These are phyloP conservation scores for Girardinichthys multiradiatus DNA, from an alignment of 2,113 vertebrate genomes.

Conservation along the genomic window DNA sequence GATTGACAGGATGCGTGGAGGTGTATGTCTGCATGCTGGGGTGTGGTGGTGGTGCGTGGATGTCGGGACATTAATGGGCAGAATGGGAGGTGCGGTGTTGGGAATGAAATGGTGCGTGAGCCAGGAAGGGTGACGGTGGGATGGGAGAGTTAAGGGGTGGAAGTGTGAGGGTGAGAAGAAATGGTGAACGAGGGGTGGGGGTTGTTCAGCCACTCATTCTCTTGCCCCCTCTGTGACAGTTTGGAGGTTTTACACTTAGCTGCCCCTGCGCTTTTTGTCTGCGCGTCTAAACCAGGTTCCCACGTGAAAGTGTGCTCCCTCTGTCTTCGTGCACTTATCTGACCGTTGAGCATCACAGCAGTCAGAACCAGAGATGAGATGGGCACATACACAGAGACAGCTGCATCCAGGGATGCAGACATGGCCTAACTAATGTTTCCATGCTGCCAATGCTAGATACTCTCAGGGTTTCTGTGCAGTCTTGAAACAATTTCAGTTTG, in stretches of 20 bases:
- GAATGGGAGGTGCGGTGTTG: constrained; percentile 13
- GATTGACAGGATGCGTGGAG: constrained; percentile 75
- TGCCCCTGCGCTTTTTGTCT: constrained; percentile 75
- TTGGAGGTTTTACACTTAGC: constrained; percentile 81
- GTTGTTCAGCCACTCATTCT: constrained; percentile 46
- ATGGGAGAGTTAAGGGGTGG: constrained; percentile 48
- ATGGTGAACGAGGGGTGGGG: not conserved
- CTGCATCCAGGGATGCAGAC: constrained; percentile 54
- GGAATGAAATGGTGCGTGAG: constrained; percentile 37
- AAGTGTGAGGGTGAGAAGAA: constrained; percentile 44
- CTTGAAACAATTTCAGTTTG: not conserved
- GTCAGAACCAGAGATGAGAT: constrained; percentile 51
- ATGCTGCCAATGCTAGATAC: constrained; percentile 27
- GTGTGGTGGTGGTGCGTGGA: constrained; percentile 36
- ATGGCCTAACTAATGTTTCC: constrained; percentile 43
- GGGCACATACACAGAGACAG: constrained; percentile 58
- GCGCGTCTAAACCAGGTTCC: constrained; percentile 72
- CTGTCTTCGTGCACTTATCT: constrained; percentile 48
- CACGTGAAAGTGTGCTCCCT: constrained; percentile 81
- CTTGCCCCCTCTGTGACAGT: constrained; percentile 75
- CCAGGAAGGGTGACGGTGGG: constrained; percentile 52
- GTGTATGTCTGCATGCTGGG: constrained; percentile 47
- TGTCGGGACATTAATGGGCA: constrained; percentile 68
- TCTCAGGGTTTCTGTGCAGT: constrained; percentile 32
- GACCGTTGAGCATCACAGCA: constrained; percentile 72